Evolutionary conservation across 2,797 vertebrate genomes (phyloP).

Genomic region (Coranthus polyacanthus): DNA sequence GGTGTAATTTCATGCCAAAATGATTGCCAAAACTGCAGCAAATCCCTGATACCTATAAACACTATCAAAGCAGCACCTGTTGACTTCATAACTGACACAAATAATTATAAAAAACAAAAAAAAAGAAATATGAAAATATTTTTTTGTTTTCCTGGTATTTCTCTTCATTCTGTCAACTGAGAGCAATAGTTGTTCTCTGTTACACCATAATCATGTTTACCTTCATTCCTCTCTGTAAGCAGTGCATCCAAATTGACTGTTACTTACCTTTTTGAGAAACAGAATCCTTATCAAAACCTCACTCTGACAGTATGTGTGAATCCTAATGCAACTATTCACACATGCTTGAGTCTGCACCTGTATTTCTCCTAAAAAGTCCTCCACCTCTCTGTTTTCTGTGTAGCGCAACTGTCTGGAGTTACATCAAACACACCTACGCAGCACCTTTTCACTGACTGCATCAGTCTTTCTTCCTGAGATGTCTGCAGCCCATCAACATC

Average conservation of each 20-base stretch:
- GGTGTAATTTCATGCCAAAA: slow-evolving; percentile 42
- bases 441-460: slow-evolving; percentile 43
- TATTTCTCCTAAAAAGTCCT: slow-evolving; percentile 41
- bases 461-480: slow-evolving; percentile 56
- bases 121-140: slow-evolving; percentile 11
- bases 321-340: slow-evolving; percentile 40
- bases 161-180: slow-evolving; percentile 7
- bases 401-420: slow-evolving; percentile 53
- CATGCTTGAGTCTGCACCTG: slow-evolving; percentile 35
- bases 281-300: slow-evolving; percentile 45
- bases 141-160: slow-evolving; percentile 12
- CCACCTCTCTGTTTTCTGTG: slow-evolving; percentile 37
- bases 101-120: slow-evolving; percentile 18
- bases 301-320: slow-evolving; percentile 45
- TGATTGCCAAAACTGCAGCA: slow-evolving; percentile 29
- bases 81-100: slow-evolving; percentile 20
- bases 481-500: slow-evolving; percentile 65
- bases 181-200: slow-evolving; percentile 1
- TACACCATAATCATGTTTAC: slow-evolving; percentile 29
- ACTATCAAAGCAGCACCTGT: slow-evolving; percentile 11
- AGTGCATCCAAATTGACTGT: slow-evolving; percentile 21
- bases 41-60: slow-evolving; percentile 22
- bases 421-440: slow-evolving; percentile 60
- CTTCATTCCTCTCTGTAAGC: slow-evolving; percentile 18
- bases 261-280: slow-evolving; percentile 29